Evolutionary conservation across 2,113 vertebrate genomes (phyloP).

Genomic region (Dicrurus megarhynchus): DNA sequence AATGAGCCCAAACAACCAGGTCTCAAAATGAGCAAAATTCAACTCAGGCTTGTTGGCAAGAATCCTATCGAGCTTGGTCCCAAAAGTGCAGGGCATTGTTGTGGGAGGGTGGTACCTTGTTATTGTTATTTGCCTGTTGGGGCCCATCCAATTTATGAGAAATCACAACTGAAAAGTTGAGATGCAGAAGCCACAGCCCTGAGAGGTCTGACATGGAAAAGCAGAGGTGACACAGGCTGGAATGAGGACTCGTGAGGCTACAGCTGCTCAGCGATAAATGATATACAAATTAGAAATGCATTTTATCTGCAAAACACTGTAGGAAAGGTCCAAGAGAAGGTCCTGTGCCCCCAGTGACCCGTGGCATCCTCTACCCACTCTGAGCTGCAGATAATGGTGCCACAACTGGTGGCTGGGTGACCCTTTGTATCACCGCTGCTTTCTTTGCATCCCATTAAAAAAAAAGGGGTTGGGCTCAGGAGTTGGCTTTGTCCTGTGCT

Average conservation of each 20-base stretch:
- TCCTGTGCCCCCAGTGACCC: not conserved
- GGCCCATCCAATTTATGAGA: not conserved
- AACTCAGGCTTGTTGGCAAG: not conserved
- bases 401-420: not conserved
- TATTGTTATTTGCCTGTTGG: not conserved
- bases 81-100: not conserved
- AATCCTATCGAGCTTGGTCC: not conserved
- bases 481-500: not conserved
- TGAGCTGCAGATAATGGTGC: not conserved
- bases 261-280: not conserved
- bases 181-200: not conserved
- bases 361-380: not conserved
- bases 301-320: not conserved
- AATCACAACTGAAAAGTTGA: not conserved
- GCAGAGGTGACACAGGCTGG: not conserved
- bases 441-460: not conserved
- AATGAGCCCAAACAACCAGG: not conserved
- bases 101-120: not conserved
- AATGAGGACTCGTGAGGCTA: not conserved
- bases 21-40: slow-evolving; percentile 22
- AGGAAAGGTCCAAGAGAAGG: not conserved
- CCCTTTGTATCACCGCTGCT: not conserved
- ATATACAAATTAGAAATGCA: not conserved
- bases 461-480: not conserved
- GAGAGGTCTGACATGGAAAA: not conserved